Conservation (phyloP, 2,797 vertebrate genomes). For the Corythornis leucogaster region DNA sequence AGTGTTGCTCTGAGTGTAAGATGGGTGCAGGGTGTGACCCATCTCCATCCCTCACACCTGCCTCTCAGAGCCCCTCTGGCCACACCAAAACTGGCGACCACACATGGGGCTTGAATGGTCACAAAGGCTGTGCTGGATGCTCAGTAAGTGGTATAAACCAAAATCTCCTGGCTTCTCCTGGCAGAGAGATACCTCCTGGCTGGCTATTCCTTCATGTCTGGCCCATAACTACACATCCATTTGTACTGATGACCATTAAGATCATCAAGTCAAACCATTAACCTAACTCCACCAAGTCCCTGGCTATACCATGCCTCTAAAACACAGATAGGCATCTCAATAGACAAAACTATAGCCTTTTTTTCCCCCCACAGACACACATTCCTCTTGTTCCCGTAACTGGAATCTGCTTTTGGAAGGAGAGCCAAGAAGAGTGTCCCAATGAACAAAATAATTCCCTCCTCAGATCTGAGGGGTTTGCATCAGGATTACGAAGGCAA, state of each 20-base stretch:
- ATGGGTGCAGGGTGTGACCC: background rate
- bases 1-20: background rate
- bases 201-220: background rate
- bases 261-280: too few species aligned
- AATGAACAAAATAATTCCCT: background rate
- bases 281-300: too few species aligned
- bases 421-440: background rate
- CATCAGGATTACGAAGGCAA: background rate
- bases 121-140: background rate
- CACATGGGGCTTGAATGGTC: rapidly evolving
- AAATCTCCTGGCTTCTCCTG: background rate
- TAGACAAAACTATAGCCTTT: background rate
- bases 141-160: background rate
- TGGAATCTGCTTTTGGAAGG: background rate
- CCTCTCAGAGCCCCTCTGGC: background rate
- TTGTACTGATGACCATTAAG: background rate
- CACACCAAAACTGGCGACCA: background rate
- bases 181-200: background rate
- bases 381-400: background rate
- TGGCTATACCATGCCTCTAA: too few species aligned
- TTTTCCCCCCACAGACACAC: background rate
- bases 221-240: rapidly evolving
- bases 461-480: background rate
- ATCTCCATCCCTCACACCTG: background rate
- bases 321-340: background rate